phyloP scores from a whole-genome alignment of 2,797 vertebrate genomes.

The Oryzias dopingdopingensis region DNA sequence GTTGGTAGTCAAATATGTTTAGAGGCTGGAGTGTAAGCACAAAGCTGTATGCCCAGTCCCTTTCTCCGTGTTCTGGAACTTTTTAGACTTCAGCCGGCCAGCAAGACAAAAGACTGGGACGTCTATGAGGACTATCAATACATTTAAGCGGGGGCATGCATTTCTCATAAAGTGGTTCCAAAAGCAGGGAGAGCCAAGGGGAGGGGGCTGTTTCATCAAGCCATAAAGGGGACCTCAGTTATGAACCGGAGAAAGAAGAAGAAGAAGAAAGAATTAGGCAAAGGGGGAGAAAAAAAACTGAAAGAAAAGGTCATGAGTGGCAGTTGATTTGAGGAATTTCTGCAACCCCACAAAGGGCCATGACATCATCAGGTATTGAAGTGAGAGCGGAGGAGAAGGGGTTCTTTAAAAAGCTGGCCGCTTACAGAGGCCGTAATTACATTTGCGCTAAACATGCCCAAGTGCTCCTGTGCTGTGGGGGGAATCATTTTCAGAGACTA shows the following conservation, averaged over 20 bases:
- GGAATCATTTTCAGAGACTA: slow-evolving; percentile 80
- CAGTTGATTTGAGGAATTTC: slow-evolving; percentile 87
- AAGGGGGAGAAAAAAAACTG: slow-evolving; percentile 69
- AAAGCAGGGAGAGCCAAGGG: slow-evolving; percentile 70
- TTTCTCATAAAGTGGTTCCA: slow-evolving; percentile 76
- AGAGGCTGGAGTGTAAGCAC: slow-evolving; percentile 53
- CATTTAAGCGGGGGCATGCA: slow-evolving; percentile 73
- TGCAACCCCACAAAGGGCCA: slow-evolving; percentile 82
- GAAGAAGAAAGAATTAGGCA: slow-evolving; percentile 72
- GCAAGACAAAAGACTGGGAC: slow-evolving; percentile 63
- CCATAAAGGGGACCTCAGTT: slow-evolving; percentile 77
- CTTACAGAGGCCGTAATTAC: slow-evolving; percentile 93
- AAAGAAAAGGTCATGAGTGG: slow-evolving; percentile 78
- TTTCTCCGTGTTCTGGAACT: slow-evolving; percentile 66
- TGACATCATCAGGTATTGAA: slow-evolving; percentile 92
- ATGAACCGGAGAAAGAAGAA: slow-evolving; percentile 76
- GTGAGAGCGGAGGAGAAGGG: slow-evolving; percentile 80
- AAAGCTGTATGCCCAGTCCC: slow-evolving; percentile 45
- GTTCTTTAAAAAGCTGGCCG: slow-evolving; percentile 84
- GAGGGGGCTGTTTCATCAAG: slow-evolving; percentile 71
- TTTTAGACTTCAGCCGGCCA: slow-evolving; percentile 57
- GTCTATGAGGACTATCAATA: slow-evolving; percentile 72
- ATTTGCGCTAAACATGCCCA: slow-evolving; percentile 91
- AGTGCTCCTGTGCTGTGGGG: slow-evolving; percentile 84
- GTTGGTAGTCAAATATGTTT: slow-evolving; percentile 70